Conservation (phyloP, 2,113 vertebrate species). For the Megaceryle torquata region DNA sequence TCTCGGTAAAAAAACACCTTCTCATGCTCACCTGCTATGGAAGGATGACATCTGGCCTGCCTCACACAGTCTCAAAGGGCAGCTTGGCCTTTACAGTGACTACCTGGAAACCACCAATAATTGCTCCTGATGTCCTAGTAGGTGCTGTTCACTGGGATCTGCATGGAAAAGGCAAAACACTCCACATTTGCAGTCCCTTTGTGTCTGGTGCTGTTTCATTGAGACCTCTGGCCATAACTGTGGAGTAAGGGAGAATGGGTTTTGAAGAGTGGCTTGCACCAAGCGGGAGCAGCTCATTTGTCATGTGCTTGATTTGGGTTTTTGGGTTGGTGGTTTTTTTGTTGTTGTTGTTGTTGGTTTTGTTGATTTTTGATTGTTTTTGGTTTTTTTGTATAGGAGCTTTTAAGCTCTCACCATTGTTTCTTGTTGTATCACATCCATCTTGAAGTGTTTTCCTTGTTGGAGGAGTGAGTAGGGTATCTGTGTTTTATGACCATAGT, state of each 20-base stretch:
- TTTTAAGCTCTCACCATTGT: neutral
- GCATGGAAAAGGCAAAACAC: neutral
- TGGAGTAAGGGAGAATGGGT: neutral
- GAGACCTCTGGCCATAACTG: neutral
- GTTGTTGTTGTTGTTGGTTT: too few relatives aligned
- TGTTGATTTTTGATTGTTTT: too few relatives aligned
- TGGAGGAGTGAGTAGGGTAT: neutral
- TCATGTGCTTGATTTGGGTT: neutral
- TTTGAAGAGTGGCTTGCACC: neutral
- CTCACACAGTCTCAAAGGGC: neutral
- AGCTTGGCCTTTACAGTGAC: neutral
- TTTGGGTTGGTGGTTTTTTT: neutral
- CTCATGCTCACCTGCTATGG: rapidly evolving
- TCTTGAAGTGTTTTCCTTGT: neutral
- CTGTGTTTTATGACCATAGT: neutral
- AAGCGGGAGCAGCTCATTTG: neutral
- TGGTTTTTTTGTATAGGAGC: neutral
- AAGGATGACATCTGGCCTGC: neutral
- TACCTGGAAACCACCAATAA: neutral
- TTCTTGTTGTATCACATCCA: neutral
- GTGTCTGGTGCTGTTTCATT: neutral
- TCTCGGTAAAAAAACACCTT: neutral
- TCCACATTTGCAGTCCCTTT: rapidly evolving
- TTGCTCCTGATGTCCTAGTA: neutral
- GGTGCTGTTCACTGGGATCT: neutral